Conservation (phyloP, 2,113 vertebrate species). For the Acanthochromis polyacanthus region DNA sequence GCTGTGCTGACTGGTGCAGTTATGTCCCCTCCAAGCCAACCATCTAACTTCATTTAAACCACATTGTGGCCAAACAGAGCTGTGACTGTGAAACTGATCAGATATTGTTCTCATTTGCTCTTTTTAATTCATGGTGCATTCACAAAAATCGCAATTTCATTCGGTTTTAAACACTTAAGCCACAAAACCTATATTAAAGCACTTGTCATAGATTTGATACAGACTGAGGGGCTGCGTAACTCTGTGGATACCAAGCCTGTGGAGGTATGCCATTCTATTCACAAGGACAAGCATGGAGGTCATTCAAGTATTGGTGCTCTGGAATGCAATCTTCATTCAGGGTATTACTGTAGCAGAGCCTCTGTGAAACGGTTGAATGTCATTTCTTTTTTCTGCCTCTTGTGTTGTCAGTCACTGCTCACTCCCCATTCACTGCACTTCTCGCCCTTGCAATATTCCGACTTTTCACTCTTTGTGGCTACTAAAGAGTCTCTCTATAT, state of each 20-base stretch:
- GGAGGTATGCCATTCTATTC: constrained; percentile 22
- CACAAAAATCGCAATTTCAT: neutral
- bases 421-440: neutral
- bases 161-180: neutral
- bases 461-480: neutral
- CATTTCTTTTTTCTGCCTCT: neutral
- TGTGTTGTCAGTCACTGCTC: neutral
- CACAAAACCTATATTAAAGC: neutral
- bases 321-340: constrained; percentile 45
- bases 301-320: constrained; percentile 8
- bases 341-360: neutral
- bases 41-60: neutral
- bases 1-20: neutral
- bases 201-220: accelerated
- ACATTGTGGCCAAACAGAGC: neutral
- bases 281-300: constrained; percentile 47
- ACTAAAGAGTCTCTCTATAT: neutral
- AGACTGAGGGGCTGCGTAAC: neutral
- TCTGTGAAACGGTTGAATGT: constrained; percentile 1
- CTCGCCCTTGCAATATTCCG: neutral
- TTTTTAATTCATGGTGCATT: neutral
- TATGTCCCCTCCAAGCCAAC: neutral
- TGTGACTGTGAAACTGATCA: neutral
- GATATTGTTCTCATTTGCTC: neutral
- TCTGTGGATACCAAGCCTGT: constrained; percentile 16